A percentile compares a stretch with the other conserved stretches of the same genome.
These are phyloP conservation scores for Thinocorus orbignyianus DNA, from an alignment of 2,113 vertebrate genomes.

Conservation along the genomic window DNA sequence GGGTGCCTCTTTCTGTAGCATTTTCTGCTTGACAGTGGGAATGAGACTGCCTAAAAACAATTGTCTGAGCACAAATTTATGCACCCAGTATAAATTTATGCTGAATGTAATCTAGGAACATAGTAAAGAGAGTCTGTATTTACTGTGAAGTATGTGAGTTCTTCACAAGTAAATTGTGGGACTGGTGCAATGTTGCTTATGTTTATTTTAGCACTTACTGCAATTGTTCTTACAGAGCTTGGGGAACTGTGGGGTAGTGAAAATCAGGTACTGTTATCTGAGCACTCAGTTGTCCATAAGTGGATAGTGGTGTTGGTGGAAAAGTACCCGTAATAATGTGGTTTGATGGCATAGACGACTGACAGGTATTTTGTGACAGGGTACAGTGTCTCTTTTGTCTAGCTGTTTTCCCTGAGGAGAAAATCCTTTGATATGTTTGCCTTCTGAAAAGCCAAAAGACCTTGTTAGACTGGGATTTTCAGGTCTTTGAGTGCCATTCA, in stretches of 20 bases:
- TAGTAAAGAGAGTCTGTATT: not conserved
- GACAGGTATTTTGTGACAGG: not conserved
- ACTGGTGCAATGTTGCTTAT: not conserved
- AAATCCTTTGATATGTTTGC: not conserved
- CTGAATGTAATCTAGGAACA: not conserved
- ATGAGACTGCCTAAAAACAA: not conserved
- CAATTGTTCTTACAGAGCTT: too few relatives aligned
- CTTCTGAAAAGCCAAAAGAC: not conserved
- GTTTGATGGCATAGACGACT: not conserved
- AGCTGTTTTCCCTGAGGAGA: not conserved
- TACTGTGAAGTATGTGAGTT: not conserved
- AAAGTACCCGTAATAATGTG: not conserved
- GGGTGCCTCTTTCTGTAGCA: too few relatives aligned
- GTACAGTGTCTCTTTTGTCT: not conserved
- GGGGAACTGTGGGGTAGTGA: not conserved
- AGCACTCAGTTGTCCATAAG: not conserved
- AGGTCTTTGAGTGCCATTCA: not conserved
- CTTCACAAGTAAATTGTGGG: not conserved
- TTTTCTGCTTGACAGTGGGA: not conserved
- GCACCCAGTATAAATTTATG: rapidly evolving
- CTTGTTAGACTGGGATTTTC: not conserved
- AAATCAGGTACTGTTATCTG: rapidly evolving
- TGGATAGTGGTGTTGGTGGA: not conserved
- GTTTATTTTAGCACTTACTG: not conserved
- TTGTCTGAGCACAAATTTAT: not conserved